Percentiles rank a stretch among this genome's conserved stretches.
Conservation (phyloP, 2,797 vertebrate species). For the Fistularia commersonii region DNA sequence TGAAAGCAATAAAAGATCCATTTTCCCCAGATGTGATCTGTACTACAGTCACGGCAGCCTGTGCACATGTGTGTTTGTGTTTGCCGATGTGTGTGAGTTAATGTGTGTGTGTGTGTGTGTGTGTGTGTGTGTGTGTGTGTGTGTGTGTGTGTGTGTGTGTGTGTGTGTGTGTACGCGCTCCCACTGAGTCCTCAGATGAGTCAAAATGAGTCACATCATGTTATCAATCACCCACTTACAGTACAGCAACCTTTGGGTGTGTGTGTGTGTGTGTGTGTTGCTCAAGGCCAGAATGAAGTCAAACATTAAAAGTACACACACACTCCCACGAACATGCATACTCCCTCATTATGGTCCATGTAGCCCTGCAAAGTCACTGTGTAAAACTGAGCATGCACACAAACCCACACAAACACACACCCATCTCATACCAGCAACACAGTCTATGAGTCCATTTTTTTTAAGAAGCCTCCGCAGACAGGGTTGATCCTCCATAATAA, state of each 20-base stretch:
- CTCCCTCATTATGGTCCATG: not conserved
- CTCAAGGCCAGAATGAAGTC: conserved; percentile 13
- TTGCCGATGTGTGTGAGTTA: not conserved
- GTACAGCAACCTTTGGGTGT: conserved; percentile 19
- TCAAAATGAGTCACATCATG: conserved; percentile 63
- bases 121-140: conserved; percentile 7
- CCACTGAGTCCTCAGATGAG: conserved; percentile 44
- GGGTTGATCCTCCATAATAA: not conserved
- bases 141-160: not conserved
- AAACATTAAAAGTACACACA: conserved; percentile 14
- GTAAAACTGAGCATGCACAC: conserved; percentile 4
- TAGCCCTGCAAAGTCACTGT: conserved; percentile 6
- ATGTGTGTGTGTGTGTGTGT: too few species aligned
- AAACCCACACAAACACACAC: too few species aligned
- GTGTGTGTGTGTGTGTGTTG: conserved; percentile 8
- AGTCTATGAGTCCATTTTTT: not conserved
- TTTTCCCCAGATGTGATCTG: conserved; percentile 54
- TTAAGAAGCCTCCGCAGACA: not conserved
- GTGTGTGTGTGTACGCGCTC: conserved; percentile 1
- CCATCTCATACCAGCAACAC: not conserved
- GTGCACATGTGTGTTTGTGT: conserved; percentile 6
- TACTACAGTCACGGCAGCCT: conserved; percentile 27
- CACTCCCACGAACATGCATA: conserved; percentile 33
- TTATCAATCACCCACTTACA: conserved; percentile 63
- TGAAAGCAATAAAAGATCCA: conserved; percentile 59